Evolutionary conservation across 2,888 invertebrate genomes (phyloP), one percentile per base, ranked within the genome.

Genomic region (Neoscelio sp.): DNA sequence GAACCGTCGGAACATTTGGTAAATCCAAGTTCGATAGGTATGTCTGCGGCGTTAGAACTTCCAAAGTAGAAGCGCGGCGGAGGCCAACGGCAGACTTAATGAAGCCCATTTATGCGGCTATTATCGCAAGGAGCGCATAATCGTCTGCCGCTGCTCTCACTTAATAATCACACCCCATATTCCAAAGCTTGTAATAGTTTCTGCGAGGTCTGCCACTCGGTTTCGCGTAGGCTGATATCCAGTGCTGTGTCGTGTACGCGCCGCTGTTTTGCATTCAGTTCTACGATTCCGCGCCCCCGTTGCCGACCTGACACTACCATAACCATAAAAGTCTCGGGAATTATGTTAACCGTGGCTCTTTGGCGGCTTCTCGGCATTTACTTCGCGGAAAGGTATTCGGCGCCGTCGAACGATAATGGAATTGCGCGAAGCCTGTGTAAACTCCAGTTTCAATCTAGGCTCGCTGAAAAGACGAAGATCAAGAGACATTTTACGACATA

Each of bases 71-170:
- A 73, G 46, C 42, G 78, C 79, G 82, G 71, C 67, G 50, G 78
- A 74, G 81, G 58, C 65, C 82, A 81, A 82, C 77, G 82, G 82
- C 82, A 82, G 86, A 85, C 87, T 88, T 89, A 89, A 89, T 87
- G 89, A 89, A 88, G 88, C 86, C 88, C 87, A 89, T 89, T 89
- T 89, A 89, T 84, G 83, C 83, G 84, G 84, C 88, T 85, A 89
- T 89, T 88, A 89, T 87, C 86, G 86, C 83, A 82, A 84, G 84
- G 83, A 86, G 85, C 86, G 81, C 86, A 86, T 88, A 88, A 89
- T 88, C 88, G 87, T 86, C 87, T 87, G 84, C 80, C 84, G 83
- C 85, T 84, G 84, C 87, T 88, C 87, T 88, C 87, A 87, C 88
- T 88, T 88, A 88, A 88, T 88, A 88, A 88, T 88, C 86, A 85